Evolutionary conservation across 2,113 vertebrate species (phyloP).

Genomic region (Aramus guarauna): DNA sequence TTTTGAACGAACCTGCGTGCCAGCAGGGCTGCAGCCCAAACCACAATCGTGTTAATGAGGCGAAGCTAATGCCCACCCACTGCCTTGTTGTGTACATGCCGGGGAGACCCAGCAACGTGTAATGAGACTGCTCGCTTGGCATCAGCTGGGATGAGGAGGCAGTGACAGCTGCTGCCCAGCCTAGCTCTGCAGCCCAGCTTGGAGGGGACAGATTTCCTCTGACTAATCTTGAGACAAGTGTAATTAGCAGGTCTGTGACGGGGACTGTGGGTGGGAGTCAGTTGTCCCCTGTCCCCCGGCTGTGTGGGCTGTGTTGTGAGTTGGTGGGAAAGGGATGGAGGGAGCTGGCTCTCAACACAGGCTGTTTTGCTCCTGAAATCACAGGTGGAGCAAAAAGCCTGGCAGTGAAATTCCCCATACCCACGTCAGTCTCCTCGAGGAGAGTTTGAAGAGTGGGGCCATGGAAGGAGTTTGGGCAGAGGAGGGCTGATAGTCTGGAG

Average conservation of each 20-base stretch:
- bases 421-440: not conserved
- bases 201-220: not conserved
- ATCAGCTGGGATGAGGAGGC: not conserved
- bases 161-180: not conserved
- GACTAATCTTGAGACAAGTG: not conserved
- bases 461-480: not conserved
- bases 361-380: not conserved
- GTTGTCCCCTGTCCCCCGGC: not conserved
- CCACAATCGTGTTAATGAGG: not conserved
- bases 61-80: not conserved
- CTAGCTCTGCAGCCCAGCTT: not conserved
- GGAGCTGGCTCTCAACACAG: not conserved
- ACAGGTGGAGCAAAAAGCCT: not conserved
- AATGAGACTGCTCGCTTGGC: not conserved
- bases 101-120: not conserved
- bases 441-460: not conserved
- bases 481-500: not conserved
- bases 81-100: not conserved
- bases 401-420: not conserved
- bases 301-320: not conserved
- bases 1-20: not conserved
- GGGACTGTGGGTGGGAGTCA: not conserved
- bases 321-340: not conserved
- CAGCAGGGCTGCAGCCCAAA: not conserved
- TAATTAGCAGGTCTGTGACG: not conserved